Evolutionary conservation across 2,888 invertebrate genomes (phyloP).

Genomic region (Octonoba sinensis): DNA sequence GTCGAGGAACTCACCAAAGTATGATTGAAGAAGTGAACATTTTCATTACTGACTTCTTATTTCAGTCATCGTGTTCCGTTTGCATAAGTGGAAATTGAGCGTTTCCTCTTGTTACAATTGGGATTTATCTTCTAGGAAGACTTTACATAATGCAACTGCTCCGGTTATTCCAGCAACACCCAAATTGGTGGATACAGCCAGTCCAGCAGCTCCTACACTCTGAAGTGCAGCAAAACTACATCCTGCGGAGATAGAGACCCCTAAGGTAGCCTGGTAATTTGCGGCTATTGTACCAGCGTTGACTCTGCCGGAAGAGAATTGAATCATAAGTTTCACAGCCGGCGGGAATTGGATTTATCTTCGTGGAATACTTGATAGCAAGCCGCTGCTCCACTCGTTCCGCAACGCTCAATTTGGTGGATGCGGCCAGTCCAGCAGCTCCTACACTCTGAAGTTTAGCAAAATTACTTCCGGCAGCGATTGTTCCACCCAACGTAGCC

Average conservation of each 20-base stretch:
- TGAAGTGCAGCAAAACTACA: constrained; percentile 26
- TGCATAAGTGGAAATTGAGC: no score
- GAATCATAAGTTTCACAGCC: background rate
- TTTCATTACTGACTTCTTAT: no score
- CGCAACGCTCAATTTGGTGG: background rate
- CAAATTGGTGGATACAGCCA: background rate
- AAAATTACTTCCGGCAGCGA: constrained; percentile 26
- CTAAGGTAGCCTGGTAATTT: constrained; percentile 12
- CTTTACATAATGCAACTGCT: no score
- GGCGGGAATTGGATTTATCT: no score
- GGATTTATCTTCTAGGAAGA: no score
- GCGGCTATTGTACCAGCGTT: constrained; percentile 27
- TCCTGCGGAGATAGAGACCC: constrained; percentile 19
- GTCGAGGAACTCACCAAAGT: no score
- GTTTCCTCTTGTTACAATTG: background rate
- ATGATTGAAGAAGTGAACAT: no score
- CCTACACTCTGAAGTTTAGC: constrained; percentile 30
- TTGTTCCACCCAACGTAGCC: constrained; percentile 17
- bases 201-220: constrained; percentile 27
- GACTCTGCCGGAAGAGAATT: constrained; percentile 11
- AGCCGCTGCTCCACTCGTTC: constrained; percentile 9
- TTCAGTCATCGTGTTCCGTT: no score
- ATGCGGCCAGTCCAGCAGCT: constrained; percentile 14
- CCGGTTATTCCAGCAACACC: background rate
- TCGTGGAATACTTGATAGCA: no score